phyloP scores from a whole-genome alignment of 2,888 invertebrate genomes.

The Acronicta psi region DNA sequence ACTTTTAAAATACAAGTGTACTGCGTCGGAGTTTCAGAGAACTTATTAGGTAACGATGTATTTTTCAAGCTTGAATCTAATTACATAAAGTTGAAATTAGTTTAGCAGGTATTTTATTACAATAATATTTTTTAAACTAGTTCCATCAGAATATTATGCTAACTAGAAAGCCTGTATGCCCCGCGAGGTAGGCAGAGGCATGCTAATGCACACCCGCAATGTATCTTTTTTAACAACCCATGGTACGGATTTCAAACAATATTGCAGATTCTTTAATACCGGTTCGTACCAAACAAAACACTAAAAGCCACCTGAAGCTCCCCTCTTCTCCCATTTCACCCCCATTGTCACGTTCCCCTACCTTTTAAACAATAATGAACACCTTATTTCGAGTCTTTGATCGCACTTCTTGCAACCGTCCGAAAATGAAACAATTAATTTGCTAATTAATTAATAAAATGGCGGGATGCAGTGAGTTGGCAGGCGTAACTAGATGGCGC shows the following conservation, averaged over 20 bases:
- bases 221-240: too few relatives aligned
- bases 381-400: conserved; percentile 51
- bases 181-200: too few relatives aligned
- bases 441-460: conserved; percentile 43
- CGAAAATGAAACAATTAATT: conserved; percentile 44
- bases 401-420: conserved; percentile 36
- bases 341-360: conserved; percentile 38
- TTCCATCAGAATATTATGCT: too few relatives aligned
- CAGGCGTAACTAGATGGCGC: conserved; percentile 17
- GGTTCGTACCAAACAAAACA: conserved; percentile 1
- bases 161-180: too few relatives aligned
- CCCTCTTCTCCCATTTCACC: conserved; percentile 27
- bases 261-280: too few relatives aligned
- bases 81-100: background rate
- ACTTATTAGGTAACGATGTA: conserved; percentile 14
- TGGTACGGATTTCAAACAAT: too few relatives aligned
- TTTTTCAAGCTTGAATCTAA: conserved; percentile 18
- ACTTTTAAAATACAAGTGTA: conserved; percentile 38
- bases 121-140: background rate
- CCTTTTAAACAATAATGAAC: conserved; percentile 51
- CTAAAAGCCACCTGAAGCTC: conserved; percentile 38
- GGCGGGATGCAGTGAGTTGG: conserved; percentile 6
- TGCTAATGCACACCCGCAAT: too few relatives aligned
- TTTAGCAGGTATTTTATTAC: background rate
- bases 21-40: conserved; percentile 9